Evolutionary conservation across 1,140 invertebrate genomes (phyloP), one percentile per base, ranked within the genome.

Genomic region (Tribolium castaneum): DNA sequence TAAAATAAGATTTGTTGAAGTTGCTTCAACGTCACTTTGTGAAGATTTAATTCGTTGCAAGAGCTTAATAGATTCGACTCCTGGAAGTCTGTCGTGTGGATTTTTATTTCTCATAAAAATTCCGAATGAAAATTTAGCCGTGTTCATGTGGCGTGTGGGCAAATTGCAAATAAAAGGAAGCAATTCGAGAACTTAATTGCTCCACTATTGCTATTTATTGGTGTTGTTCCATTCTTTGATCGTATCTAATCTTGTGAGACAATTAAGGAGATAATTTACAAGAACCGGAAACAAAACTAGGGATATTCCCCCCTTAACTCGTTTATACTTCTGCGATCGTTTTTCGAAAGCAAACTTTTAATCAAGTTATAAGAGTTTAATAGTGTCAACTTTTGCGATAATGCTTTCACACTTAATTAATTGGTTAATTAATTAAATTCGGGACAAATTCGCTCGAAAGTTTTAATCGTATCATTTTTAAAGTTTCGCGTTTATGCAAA

Each of bases 301-400:
- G 59, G 14, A 22, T 59, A 25, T 19, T 59, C 54, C 19, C n/a
- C 39, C 2, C 10, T 2, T 59, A 59, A 59, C 54, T 66, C 59
- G 59, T 66, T 66, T 66, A 12, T 66, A 66, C 22, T 62, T 62
- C 56, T 62, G 4, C 13, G 56, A 30, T 13, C 22, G 59, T 66
- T 66, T 66, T 66, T 66, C n/a, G 10, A 6, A 35, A 22, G 10
- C 10, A 66, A 66, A 66, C 59, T 66, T 66, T 66, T 66, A 66
- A 66, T 66, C 59, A 66, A 66, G 30, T 66, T 66, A 66, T 35
- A 66, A 66, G 54, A 59, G 59, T 66, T 66, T 66, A 66, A 66
- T 66, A 66, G 30, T 66, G 59, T 66, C 59, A 66, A 34, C 25
- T 34, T 66, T 66, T 13, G 34, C 25, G 59, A 66, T 66, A 66